Evolutionary conservation across 1,140 invertebrate genomes (phyloP), one percentile per base, ranked within the genome.

Genomic region (Leptinotarsa texana): DNA sequence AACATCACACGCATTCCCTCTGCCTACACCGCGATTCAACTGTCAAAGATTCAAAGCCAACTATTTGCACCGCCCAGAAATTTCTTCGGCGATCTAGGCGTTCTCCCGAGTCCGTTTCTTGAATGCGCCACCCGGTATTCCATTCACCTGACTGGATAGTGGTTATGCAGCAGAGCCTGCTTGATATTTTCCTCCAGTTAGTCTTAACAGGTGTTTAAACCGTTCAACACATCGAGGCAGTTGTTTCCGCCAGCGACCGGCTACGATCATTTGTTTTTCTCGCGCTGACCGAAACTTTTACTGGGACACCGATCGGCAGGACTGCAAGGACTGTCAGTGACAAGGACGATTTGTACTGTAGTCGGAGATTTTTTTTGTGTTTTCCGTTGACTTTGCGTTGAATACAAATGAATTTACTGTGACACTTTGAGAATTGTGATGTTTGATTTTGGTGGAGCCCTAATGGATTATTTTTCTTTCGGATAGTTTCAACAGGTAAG

Each of bases 131-230:
- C 65, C 65, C 24, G 65, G 65, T 67, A 67, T 67, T 57, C 65
- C 65, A 67, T 67, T 67, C 65, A 67, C 65, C 65, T 67, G 65
- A 67, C 65, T 67, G 65, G 17, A 57, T n/a, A 57, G 51, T 57
- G 51, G 65, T 27, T 27, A 42, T 67, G 65, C 65, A 67, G 65
- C 65, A 42, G 3, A 67, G 65, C 65, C 42, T 42, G 42, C 65
- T 42, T 67, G 65, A 67, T 67, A 67, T 67, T 67, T 67, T 67
- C 65, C 65, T 67, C 65, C 65, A 27, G 65, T 67, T 67, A 67
- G 65, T 67, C 65, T 67, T 42, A 67, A 67, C 65, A 67, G 65
- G 65, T 67, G 65, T 67, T 67, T 67, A 67, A 33, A 67, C 65
- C 65, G 65, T 67, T 67, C 65, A 67, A 67, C 65, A 67, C 42